Conservation (phyloP, 2,113 vertebrate genomes). For the Spilogale gracilis region DNA sequence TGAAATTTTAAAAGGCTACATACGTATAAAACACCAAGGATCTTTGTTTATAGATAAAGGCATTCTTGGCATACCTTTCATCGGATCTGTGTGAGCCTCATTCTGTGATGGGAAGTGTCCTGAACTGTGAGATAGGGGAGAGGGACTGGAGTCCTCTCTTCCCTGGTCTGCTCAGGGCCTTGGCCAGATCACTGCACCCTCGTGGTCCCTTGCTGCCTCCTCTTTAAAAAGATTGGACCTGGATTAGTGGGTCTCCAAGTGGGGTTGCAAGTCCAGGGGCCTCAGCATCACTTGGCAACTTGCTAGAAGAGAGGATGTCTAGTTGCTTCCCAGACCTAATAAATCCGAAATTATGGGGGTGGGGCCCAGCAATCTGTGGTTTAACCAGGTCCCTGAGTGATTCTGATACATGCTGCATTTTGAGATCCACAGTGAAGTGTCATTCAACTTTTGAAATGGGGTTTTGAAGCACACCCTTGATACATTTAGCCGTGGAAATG, state of each 20-base stretch:
- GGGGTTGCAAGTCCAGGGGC: background rate
- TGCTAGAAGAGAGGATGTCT: background rate
- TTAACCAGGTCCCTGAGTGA: background rate
- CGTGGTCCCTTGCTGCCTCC: background rate
- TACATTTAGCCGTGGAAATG: background rate
- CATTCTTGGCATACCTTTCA: slow-evolving; percentile 61
- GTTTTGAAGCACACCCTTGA: background rate
- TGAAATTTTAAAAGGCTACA: slow-evolving; percentile 37
- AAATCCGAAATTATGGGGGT: background rate
- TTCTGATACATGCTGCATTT: background rate
- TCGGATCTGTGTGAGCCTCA: background rate
- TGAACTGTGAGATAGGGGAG: background rate
- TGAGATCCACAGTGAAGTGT: background rate
- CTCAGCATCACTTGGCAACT: background rate
- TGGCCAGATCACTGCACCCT: background rate
- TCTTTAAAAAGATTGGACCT: background rate
- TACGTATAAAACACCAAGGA: slow-evolving; percentile 7
- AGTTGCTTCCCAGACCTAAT: background rate
- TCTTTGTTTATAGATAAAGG: slow-evolving; percentile 64
- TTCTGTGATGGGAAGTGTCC: background rate
- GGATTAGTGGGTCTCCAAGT: background rate
- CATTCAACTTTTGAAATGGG: background rate
- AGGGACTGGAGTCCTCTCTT: background rate
- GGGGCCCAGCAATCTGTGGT: background rate
- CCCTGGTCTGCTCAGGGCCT: background rate